phyloP scores from a whole-genome alignment of 1,140 invertebrate genomes.

The Drosophila kanapiae region DNA sequence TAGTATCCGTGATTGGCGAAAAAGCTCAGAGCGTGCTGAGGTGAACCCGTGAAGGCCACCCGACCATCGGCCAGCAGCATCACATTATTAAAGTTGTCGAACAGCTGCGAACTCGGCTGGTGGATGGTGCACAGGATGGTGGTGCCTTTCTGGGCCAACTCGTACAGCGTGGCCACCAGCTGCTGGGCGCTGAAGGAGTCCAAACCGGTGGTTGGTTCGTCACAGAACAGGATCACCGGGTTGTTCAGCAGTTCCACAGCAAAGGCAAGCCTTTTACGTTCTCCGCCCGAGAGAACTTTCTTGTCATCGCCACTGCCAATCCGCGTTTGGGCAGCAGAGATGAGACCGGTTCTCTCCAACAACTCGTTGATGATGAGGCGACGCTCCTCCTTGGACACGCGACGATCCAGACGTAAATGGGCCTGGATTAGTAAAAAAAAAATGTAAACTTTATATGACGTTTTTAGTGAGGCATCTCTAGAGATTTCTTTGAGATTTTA shows the following conservation, averaged over 20 bases:
- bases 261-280: conserved; percentile 96
- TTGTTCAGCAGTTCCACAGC: conserved; percentile 97
- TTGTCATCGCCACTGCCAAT: conserved; percentile 91
- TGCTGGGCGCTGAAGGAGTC: conserved; percentile 97
- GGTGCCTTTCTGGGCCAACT: conserved; percentile 89
- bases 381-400: conserved; percentile 87
- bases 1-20: conserved; percentile 92
- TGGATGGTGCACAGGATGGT: conserved; percentile 98
- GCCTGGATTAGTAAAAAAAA: conserved; percentile 87
- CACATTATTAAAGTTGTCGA: conserved; percentile 94
- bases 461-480: neutral
- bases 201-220: conserved; percentile 97
- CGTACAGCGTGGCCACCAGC: conserved; percentile 91
- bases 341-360: conserved; percentile 90
- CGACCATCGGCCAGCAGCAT: conserved; percentile 95
- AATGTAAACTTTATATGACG: too few relatives aligned
- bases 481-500: neutral
- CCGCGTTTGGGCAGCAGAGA: conserved; percentile 88
- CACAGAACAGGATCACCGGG: conserved; percentile 96
- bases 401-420: conserved; percentile 91
- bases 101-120: conserved; percentile 96
- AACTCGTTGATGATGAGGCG: conserved; percentile 90
- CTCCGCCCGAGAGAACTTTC: conserved; percentile 97
- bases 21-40: conserved; percentile 90
- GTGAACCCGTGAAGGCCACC: conserved; percentile 94